phyloP scores from a whole-genome alignment of 2,888 invertebrate species.

The Pyrochroa serraticornis region DNA sequence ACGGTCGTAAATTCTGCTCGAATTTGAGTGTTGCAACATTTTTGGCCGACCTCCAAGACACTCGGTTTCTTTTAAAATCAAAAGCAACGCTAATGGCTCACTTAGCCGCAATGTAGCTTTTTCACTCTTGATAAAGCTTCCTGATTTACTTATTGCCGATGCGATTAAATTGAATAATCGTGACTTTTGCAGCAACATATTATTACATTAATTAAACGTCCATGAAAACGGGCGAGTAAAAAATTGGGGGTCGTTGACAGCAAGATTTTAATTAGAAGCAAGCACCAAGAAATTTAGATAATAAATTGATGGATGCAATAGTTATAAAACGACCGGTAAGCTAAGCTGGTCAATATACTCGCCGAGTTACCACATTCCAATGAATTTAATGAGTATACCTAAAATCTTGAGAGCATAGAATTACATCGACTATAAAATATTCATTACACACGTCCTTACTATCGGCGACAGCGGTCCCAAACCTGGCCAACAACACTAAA shows the following conservation, averaged over 20 bases:
- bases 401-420: conserved; percentile 35
- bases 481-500: conserved; percentile 1
- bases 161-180: no score
- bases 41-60: neutral
- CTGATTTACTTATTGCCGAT: no score
- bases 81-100: neutral
- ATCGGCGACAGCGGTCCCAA: conserved; percentile 23
- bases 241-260: conserved; percentile 6
- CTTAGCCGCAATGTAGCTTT: neutral
- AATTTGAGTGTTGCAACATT: neutral
- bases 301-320: conserved; percentile 5
- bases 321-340: conserved; percentile 1
- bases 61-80: conserved; percentile 6
- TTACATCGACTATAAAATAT: conserved; percentile 42
- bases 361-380: conserved; percentile 26
- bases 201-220: no score
- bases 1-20: no score
- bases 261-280: no score
- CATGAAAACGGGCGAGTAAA: neutral
- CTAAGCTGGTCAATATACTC: conserved; percentile 27
- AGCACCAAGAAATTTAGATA: conserved; percentile 1
- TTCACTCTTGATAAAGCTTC: no score
- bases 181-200: no score
- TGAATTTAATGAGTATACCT: conserved; percentile 29
- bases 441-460: conserved; percentile 37